Percentiles rank a stretch among this genome's conserved stretches.
These are phyloP conservation scores for Hemicrepidius hirtus DNA, from an alignment of 2,888 invertebrate genomes.

Conservation along the genomic window DNA sequence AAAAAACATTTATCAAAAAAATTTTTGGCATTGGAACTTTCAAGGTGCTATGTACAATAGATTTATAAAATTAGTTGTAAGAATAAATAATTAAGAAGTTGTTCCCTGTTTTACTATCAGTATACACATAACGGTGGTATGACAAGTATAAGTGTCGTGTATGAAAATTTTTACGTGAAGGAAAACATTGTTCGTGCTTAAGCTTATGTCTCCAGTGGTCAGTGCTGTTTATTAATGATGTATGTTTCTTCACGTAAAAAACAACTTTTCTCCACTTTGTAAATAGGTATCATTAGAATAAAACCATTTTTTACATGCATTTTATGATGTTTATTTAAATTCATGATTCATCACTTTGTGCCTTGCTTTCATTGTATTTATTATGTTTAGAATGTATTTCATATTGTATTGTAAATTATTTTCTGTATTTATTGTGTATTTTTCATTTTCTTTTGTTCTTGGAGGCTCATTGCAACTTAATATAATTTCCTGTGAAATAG, in stretches of 20 bases:
- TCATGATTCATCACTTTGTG: slow-evolving; percentile 65
- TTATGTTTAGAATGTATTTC: slow-evolving; percentile 53
- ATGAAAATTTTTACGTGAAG: slow-evolving; percentile 27
- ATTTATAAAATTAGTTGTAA: slow-evolving; percentile 37
- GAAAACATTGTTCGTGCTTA: not conserved
- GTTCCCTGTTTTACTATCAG: slow-evolving; percentile 36
- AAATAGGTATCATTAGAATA: slow-evolving; percentile 43
- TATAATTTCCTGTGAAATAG: slow-evolving; percentile 44
- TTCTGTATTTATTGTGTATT: slow-evolving; percentile 65
- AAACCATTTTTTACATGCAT: slow-evolving; percentile 50
- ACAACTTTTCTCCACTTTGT: slow-evolving; percentile 41
- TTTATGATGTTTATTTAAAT: slow-evolving; percentile 50
- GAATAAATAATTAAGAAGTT: slow-evolving; percentile 30
- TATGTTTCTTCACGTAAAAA: slow-evolving; percentile 32
- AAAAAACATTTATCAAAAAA: slow-evolving; percentile 16
- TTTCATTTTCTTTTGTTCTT: slow-evolving; percentile 60
- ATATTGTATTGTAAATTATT: slow-evolving; percentile 63
- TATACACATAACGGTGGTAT: slow-evolving; percentile 32
- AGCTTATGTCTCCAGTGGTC: not conserved
- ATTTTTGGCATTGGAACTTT: slow-evolving; percentile 35
- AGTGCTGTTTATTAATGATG: not conserved
- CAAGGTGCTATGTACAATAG: slow-evolving; percentile 50
- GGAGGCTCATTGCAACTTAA: slow-evolving; percentile 48
- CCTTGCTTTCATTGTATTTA: slow-evolving; percentile 67
- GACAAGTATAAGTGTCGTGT: slow-evolving; percentile 26